Evolutionary conservation across 2,888 invertebrate genomes (phyloP).

Genomic region (Callyntrura guangdongensis): DNA sequence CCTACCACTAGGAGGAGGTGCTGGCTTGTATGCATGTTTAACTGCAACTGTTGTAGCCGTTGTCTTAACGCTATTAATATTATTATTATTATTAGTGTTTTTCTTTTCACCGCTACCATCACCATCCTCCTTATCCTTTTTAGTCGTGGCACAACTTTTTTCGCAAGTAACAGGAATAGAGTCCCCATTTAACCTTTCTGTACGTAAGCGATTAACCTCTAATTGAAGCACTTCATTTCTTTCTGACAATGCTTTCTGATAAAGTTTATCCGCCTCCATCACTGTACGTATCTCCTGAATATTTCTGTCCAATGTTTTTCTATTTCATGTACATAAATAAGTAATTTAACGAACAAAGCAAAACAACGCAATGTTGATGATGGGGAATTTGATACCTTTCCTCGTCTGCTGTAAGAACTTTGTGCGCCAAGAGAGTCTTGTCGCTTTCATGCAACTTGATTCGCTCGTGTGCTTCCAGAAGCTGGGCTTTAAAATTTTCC

Average conservation of each 20-base stretch:
- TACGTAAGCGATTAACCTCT: constrained; percentile 81
- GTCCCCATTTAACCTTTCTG: constrained; percentile 67
- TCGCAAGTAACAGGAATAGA: neutral
- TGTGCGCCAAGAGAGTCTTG: constrained; percentile 78
- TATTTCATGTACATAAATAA: constrained; percentile 47
- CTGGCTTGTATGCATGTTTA: neutral
- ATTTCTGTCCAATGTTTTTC: constrained; percentile 82
- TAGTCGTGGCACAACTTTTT: neutral
- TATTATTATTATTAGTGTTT: neutral
- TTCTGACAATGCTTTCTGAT: constrained; percentile 80
- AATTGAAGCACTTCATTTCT: constrained; percentile 81
- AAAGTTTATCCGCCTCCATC: constrained; percentile 80
- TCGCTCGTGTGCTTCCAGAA: constrained; percentile 80
- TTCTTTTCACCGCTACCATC: constrained; percentile 48
- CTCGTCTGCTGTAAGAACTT: constrained; percentile 82
- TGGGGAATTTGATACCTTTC: constrained; percentile 80
- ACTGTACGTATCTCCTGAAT: constrained; percentile 80
- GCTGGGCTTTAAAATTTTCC: constrained; percentile 81
- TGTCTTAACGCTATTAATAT: constrained; percentile 26
- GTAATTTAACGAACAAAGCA: no score
- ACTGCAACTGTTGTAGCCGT: neutral
- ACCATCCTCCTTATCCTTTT: neutral
- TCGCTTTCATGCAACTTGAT: constrained; percentile 82
- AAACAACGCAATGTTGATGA: no score
- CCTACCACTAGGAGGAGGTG: neutral